These are phyloP conservation scores for Leucoptera coffeella DNA, from an alignment of 2,888 invertebrate genomes.

Conservation along the genomic window DNA sequence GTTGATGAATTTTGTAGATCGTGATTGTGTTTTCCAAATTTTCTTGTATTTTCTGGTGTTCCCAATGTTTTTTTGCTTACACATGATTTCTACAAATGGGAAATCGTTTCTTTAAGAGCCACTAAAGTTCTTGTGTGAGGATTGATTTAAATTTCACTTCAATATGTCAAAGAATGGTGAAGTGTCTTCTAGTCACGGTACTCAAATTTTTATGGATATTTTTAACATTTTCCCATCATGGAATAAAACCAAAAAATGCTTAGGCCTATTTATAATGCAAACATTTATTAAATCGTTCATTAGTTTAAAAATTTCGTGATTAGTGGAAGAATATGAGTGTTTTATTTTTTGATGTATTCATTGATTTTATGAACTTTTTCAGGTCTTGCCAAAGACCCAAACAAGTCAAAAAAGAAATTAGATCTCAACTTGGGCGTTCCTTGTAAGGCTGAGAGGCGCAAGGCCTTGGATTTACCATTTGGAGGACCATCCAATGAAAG, in stretches of 20 bases:
- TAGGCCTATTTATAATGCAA: neutral
- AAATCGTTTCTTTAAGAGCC: no score
- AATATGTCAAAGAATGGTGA: constrained; percentile 70
- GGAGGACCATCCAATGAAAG: constrained; percentile 36
- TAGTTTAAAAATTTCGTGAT: neutral
- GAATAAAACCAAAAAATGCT: neutral
- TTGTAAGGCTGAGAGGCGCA: constrained; percentile 44
- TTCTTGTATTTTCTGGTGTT: no score
- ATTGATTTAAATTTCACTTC: no score
- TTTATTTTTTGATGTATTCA: neutral
- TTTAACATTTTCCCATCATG: constrained; percentile 2
- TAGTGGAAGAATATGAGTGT: neutral
- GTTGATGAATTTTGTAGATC: no score
- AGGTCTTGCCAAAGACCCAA: constrained; percentile 25
- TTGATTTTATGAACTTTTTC: constrained; percentile 6
- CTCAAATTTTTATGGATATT: constrained; percentile 5
- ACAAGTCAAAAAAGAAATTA: constrained; percentile 26
- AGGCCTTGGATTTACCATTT: constrained; percentile 54
- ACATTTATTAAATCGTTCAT: neutral
- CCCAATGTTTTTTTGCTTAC: no score
- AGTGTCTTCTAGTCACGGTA: constrained; percentile 61
- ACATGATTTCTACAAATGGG: no score
- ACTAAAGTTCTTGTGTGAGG: no score
- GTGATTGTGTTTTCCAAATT: no score
- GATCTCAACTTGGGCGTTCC: constrained; percentile 30